Evolutionary conservation across 1,140 invertebrate species (phyloP), one percentile per base, ranked within the genome.

Genomic region (Lepidurus packardi): DNA sequence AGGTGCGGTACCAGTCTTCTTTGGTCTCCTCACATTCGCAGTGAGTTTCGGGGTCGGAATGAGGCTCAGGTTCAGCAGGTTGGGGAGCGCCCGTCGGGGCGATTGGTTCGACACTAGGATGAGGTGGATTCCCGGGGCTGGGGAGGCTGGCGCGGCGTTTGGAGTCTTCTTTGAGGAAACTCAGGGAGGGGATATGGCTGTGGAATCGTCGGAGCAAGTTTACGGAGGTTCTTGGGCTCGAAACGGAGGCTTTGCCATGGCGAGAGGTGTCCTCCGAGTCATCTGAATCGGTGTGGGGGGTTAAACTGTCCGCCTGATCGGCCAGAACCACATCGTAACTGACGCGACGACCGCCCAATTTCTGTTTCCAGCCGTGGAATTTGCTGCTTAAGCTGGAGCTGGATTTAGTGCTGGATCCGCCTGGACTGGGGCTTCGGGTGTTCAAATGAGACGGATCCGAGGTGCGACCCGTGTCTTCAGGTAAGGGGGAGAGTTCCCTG

Each of bases 1-100:
- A 83, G 9, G 83, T 83, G 78, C 81, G 81, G 79, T 81, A 83
- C 82, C 83, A 83, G 47, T 79, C 76, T 42, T 82, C 81, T 75
- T 76, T 81, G 43, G 13, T 75, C 43, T 80, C 74, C 42, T 77
- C 73, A 25, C 77, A 65, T 3, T 65, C n/a, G 53, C 53, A 65
- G 16, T 10, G 45, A 13, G 53, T 65, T 16, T 65, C 53, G 7
- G 53, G 53, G 16, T 65, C 53, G 53, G 53, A 65, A 65, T 65
- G 53, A 13, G 53, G 53, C 8, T 65, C 53, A 13, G 53, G 6
- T 9, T 65, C 53, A 16, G 8, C 3, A 13, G 53, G 16, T 9
- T 1, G 6, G 9, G 53, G 16, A 0, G 16, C 53, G 1, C 3
- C n/a, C 16, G 53, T 21, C n/a, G 13, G 6, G 8, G 5, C 10